These are phyloP conservation scores for Chelidonichthys spinosus DNA, from an alignment of 2,797 vertebrate genomes.

Conservation along the genomic window DNA sequence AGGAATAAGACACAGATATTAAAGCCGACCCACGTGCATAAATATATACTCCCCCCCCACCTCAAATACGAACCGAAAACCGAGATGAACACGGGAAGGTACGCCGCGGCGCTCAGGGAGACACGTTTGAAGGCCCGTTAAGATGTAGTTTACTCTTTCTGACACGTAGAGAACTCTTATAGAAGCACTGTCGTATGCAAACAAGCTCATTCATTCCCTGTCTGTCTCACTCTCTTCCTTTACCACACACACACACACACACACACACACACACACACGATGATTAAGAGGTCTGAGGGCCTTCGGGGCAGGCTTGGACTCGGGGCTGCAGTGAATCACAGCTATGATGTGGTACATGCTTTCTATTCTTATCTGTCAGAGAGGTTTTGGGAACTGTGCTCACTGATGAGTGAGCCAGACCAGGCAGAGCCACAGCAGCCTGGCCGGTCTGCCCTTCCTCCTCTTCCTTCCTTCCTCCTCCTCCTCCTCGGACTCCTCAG, in stretches of 20 bases:
- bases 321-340: conserved; percentile 78
- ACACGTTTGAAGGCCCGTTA: conserved; percentile 47
- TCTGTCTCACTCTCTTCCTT: conserved; percentile 59
- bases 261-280: conserved; percentile 42
- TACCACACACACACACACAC: conserved; percentile 43
- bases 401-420: conserved; percentile 76
- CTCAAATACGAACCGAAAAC: conserved; percentile 38
- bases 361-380: conserved; percentile 82
- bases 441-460: conserved; percentile 39
- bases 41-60: conserved; percentile 18
- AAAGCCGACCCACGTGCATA: conserved; percentile 39
- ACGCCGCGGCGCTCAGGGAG: conserved; percentile 39
- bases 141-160: conserved; percentile 59
- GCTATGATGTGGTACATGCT: conserved; percentile 75
- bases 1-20: conserved; percentile 54
- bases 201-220: conserved; percentile 72
- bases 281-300: conserved; percentile 75
- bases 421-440: conserved; percentile 61
- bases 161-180: conserved; percentile 68
- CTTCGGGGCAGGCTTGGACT: conserved; percentile 67
- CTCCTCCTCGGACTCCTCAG: conserved; percentile 35
- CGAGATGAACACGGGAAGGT: conserved; percentile 20
- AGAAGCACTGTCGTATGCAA: conserved; percentile 66
- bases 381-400: conserved; percentile 72
- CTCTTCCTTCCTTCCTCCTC: conserved; percentile 35